Percentiles rank a stretch among this genome's conserved stretches.
Conservation (phyloP, 2,113 vertebrate species). For the Eidolon helvum region DNA sequence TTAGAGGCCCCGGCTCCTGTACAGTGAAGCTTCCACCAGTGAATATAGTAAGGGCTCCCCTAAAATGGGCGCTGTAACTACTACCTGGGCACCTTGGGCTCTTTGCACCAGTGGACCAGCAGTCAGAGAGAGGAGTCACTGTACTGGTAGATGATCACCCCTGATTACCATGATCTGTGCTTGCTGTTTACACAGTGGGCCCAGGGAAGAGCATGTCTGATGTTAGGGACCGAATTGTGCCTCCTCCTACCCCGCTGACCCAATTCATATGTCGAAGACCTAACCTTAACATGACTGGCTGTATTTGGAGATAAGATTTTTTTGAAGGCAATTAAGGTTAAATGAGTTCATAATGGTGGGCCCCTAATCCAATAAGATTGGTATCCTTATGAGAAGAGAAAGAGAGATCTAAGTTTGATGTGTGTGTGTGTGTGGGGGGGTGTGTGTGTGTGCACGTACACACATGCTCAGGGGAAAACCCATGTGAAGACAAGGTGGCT, state of each 20-base stretch:
- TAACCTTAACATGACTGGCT: neutral
- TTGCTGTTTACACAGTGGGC: neutral
- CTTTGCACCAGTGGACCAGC: neutral
- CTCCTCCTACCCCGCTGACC: fast-evolving
- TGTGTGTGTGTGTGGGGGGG: too few species aligned
- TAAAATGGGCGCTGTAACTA: neutral
- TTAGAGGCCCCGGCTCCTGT: neutral
- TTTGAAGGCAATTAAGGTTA: neutral
- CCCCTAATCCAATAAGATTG: neutral
- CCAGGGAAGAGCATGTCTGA: neutral
- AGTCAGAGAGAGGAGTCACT: neutral
- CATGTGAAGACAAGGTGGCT: fast-evolving
- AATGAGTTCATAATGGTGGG: neutral
- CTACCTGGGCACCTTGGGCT: neutral
- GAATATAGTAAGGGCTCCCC: neutral
- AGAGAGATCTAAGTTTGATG: neutral
- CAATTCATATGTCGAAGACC: neutral
- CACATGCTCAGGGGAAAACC: neutral
- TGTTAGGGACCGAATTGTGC: neutral
- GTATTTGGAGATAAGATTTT: neutral
- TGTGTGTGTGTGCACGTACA: too few species aligned
- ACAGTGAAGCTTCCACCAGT: neutral
- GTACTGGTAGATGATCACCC: neutral
- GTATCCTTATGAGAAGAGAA: neutral
- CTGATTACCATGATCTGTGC: neutral